Conservation (phyloP, 2,113 vertebrate genomes). For the Lepus americanus region DNA sequence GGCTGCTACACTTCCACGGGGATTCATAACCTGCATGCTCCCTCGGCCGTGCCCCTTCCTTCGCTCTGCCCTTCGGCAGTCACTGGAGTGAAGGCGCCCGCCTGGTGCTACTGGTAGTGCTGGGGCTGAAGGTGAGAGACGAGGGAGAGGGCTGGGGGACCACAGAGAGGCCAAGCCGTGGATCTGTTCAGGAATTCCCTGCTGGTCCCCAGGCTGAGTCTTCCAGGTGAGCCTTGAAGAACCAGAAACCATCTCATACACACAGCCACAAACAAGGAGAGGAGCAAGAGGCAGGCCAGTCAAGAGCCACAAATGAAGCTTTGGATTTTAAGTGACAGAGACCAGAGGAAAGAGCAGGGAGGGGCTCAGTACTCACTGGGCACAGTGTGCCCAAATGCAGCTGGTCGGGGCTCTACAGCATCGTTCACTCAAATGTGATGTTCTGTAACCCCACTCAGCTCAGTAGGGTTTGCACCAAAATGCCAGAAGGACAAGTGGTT, state of each 20-base stretch:
- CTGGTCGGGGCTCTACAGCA: background rate
- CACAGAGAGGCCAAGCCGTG: background rate
- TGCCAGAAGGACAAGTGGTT: slow-evolving; percentile 45
- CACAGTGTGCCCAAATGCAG: background rate
- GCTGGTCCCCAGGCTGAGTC: background rate
- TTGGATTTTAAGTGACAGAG: background rate
- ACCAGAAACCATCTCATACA: background rate
- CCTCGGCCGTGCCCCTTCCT: background rate
- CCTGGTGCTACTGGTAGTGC: background rate
- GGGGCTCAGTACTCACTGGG: background rate
- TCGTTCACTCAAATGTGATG: background rate
- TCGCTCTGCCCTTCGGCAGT: background rate
- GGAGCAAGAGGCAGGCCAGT: background rate
- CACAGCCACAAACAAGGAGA: background rate
- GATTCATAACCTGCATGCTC: background rate
- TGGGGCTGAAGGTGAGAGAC: background rate
- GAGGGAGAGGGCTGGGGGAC: background rate
- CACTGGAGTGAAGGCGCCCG: background rate
- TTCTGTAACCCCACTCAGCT: slow-evolving; percentile 17
- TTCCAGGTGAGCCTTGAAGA: background rate
- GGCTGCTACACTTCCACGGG: background rate
- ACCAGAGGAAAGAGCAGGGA: background rate
- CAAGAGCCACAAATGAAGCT: background rate
- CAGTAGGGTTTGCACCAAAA: slow-evolving; percentile 41
- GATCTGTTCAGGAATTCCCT: background rate